These are phyloP conservation scores for Acleris cristana DNA, from an alignment of 2,888 invertebrate genomes.

Conservation along the genomic window DNA sequence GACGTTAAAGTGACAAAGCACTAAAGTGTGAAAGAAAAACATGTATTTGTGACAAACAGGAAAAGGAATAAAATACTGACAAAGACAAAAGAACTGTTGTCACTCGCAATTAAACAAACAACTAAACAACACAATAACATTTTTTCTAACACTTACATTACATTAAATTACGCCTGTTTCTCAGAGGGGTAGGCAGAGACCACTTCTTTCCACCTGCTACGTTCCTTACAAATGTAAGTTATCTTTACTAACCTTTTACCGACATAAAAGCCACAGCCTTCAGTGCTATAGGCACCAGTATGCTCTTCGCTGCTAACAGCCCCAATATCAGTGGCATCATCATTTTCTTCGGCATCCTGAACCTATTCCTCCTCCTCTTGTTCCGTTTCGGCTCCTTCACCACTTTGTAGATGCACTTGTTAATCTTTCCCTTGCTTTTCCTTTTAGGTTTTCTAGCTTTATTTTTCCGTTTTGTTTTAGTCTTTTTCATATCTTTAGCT, in stretches of 20 bases:
- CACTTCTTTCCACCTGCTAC: too few species aligned
- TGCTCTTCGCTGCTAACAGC: conserved; percentile 85
- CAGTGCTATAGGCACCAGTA: conserved; percentile 87
- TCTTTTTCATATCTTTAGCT: conserved; percentile 42
- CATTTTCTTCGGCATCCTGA: conserved; percentile 79
- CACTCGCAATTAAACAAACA: too few species aligned
- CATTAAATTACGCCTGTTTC: too few species aligned
- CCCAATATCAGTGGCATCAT: conserved; percentile 86
- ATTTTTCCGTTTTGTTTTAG: conserved; percentile 41
- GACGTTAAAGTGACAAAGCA: too few species aligned
- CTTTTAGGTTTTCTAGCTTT: conserved; percentile 36
- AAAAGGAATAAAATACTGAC: too few species aligned
- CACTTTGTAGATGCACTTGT: conserved; percentile 70
- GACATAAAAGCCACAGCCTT: conserved; percentile 88
- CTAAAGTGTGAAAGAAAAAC: too few species aligned
- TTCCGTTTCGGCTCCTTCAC: conserved; percentile 55
- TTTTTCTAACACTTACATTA: too few species aligned
- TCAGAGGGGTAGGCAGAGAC: too few species aligned
- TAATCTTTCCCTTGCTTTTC: conserved; percentile 55
- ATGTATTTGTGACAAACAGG: too few species aligned
- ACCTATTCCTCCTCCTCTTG: conserved; percentile 51
- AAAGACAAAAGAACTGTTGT: too few species aligned
- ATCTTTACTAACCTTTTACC: conserved; percentile 71
- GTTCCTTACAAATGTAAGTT: too few species aligned
- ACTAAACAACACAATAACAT: too few species aligned